Evolutionary conservation across 2,888 invertebrate species (phyloP).

Genomic region (Malthinus flaveolus): DNA sequence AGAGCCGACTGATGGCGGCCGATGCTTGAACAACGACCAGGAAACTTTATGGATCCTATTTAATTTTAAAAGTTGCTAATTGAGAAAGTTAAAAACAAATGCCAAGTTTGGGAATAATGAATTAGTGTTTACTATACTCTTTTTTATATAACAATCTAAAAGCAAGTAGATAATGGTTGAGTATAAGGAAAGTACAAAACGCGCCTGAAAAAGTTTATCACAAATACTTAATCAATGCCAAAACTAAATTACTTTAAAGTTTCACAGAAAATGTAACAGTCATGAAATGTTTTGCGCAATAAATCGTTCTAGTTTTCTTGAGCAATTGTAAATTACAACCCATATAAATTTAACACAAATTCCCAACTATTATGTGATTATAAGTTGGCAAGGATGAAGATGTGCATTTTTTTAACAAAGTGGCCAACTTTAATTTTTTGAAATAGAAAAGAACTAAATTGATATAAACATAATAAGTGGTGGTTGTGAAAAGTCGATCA

Average conservation of each 20-base stretch:
- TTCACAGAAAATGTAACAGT: conserved; percentile 3
- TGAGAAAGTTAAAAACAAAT: too few relatives aligned
- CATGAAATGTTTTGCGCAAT: conserved; percentile 7
- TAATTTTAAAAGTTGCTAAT: too few relatives aligned
- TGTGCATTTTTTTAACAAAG: background rate
- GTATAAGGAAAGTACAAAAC: conserved; percentile 2
- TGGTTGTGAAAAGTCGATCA: background rate
- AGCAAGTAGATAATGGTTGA: background rate
- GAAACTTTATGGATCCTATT: too few relatives aligned
- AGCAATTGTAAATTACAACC: conserved; percentile 3
- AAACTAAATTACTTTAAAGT: conserved; percentile 8
- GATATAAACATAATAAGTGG: conserved; percentile 3
- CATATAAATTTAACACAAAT: background rate
- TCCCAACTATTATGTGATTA: conserved; percentile 1
- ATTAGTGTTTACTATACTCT: too few relatives aligned
- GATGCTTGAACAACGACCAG: too few relatives aligned
- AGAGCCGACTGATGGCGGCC: too few relatives aligned
- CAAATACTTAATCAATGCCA: conserved; percentile 8
- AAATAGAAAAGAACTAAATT: background rate
- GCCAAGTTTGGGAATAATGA: too few relatives aligned
- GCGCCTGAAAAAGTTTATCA: conserved; percentile 2
- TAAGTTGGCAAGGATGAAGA: background rate
- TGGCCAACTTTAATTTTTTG: too few relatives aligned
- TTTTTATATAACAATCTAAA: background rate
- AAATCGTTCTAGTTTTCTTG: conserved; percentile 6